A percentile compares a stretch with the other conserved stretches of the same genome.
Evolutionary conservation across 2,888 invertebrate species (phyloP).

Genomic region (Dorcus hopei): DNA sequence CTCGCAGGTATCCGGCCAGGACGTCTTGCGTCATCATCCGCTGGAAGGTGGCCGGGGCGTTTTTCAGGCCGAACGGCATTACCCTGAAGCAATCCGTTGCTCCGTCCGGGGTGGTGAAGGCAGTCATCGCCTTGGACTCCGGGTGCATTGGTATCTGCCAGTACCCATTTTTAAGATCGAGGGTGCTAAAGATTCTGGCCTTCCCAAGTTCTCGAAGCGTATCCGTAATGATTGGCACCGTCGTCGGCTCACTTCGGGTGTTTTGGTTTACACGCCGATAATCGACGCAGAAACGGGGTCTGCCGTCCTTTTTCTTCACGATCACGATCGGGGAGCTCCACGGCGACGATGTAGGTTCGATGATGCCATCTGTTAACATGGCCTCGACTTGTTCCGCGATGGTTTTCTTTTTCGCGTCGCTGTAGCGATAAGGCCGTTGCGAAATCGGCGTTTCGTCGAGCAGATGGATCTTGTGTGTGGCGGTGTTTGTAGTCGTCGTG

Average conservation of each 20-base stretch:
- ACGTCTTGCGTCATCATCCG: slow-evolving; percentile 29
- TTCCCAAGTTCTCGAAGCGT: slow-evolving; percentile 28
- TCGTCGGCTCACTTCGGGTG: slow-evolving; percentile 16
- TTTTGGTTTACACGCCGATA: slow-evolving; percentile 23
- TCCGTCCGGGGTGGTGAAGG: slow-evolving; percentile 32
- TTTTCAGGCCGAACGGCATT: slow-evolving; percentile 29
- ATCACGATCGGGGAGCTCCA: slow-evolving; percentile 24
- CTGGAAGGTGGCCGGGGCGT: slow-evolving; percentile 32
- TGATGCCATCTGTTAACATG: slow-evolving; percentile 23
- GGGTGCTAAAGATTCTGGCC: slow-evolving; percentile 31
- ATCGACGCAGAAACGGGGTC: slow-evolving; percentile 25
- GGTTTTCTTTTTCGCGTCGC: slow-evolving; percentile 17
- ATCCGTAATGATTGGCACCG: slow-evolving; percentile 27
- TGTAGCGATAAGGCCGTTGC: slow-evolving; percentile 24
- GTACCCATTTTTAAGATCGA: slow-evolving; percentile 35
- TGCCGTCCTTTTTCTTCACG: slow-evolving; percentile 25
- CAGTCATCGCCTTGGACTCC: slow-evolving; percentile 25
- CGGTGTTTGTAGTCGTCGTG: neutral
- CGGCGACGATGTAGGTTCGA: slow-evolving; percentile 21
- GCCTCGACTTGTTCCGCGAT: slow-evolving; percentile 23
- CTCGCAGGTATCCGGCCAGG: slow-evolving; percentile 19
- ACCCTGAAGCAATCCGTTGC: slow-evolving; percentile 31
- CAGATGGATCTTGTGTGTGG: slow-evolving; percentile 1
- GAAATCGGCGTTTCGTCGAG: slow-evolving; percentile 11
- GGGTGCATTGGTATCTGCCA: slow-evolving; percentile 34